Conservation (phyloP, 2,888 invertebrate genomes). For the Sceliomorpha sp. region DNA sequence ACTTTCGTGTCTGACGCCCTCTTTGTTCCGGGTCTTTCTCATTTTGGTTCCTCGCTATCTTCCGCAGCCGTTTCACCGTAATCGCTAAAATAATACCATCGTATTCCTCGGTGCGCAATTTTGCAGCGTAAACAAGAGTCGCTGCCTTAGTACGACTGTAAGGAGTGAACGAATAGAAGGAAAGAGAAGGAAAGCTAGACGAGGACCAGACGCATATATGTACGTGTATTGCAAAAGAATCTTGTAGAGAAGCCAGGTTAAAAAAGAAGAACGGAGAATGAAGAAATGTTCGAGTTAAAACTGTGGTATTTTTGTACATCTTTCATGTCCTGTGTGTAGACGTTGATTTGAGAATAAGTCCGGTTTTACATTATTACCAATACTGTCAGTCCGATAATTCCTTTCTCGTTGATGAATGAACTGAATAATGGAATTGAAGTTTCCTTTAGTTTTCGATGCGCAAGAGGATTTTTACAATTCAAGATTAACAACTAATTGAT, state of each 20-base stretch:
- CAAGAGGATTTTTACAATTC: too few relatives aligned
- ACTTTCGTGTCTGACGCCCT: slow-evolving; percentile 45
- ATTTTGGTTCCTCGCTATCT: slow-evolving; percentile 40
- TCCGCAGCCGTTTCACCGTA: slow-evolving; percentile 45
- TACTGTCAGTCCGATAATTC: too few relatives aligned
- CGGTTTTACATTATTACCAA: slow-evolving; percentile 11
- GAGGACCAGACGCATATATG: slow-evolving; percentile 19
- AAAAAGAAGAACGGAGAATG: slow-evolving; percentile 12
- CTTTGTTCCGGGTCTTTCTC: slow-evolving; percentile 41
- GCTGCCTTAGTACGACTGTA: slow-evolving; percentile 31
- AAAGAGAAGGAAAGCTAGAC: slow-evolving; percentile 36
- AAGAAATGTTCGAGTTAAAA: slow-evolving; percentile 26
- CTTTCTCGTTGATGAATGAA: too few relatives aligned
- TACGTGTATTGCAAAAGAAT: slow-evolving; percentile 30
- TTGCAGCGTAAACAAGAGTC: slow-evolving; percentile 60
- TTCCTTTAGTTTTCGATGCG: too few relatives aligned
- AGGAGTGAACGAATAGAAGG: slow-evolving; percentile 32
- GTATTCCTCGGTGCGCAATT: slow-evolving; percentile 59
- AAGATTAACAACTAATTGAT: background rate
- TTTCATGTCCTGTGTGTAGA: too few relatives aligned
- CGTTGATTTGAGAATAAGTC: background rate
- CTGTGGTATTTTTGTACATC: background rate
- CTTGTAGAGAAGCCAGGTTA: slow-evolving; percentile 9
- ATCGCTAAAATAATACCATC: slow-evolving; percentile 58
- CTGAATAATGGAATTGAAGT: too few relatives aligned